A percentile compares a stretch with the other conserved stretches of the same genome.
Evolutionary conservation across 2,888 invertebrate species (phyloP).

Genomic region (Drosophila prostipennis): DNA sequence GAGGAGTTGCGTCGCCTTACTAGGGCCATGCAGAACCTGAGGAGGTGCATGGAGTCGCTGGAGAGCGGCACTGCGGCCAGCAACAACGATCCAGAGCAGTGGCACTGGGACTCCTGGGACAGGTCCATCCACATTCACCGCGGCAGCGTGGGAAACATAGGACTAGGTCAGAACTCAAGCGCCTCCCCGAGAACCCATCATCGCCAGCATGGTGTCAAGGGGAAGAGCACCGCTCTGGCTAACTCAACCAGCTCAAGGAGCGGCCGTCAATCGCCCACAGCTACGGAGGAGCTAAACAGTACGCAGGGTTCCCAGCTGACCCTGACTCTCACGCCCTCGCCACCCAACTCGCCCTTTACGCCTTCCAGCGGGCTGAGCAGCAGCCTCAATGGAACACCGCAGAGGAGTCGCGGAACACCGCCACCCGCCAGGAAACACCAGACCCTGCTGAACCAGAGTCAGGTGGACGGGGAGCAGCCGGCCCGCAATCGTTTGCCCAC

Average conservation of each 20-base stretch:
- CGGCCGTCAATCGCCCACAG: conserved; percentile 46
- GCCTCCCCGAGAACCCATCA: conserved; percentile 82
- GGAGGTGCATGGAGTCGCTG: conserved; percentile 86
- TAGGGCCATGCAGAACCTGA: conserved; percentile 93
- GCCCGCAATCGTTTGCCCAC: conserved; percentile 82
- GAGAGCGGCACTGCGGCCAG: conserved; percentile 40
- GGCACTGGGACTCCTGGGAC: conserved; percentile 99
- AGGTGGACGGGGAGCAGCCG: conserved; percentile 66
- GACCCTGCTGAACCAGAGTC: conserved; percentile 84
- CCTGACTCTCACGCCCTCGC: conserved; percentile 83
- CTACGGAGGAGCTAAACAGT: conserved; percentile 33
- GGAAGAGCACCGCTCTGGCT: conserved; percentile 25
- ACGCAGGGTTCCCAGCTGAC: conserved; percentile 72
- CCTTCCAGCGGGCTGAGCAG: conserved; percentile 56
- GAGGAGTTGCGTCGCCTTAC: conserved; percentile 93
- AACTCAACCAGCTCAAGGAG: conserved; percentile 53
- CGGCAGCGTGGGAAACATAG: conserved; percentile 82
- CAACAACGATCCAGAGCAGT: conserved; percentile 78
- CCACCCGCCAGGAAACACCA: conserved; percentile 91
- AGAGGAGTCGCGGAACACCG: conserved; percentile 86
- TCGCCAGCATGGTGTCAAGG: conserved; percentile 60
- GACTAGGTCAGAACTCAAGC: conserved; percentile 57
- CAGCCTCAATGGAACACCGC: conserved; percentile 80
- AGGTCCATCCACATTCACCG: conserved; percentile 85
- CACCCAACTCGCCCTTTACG: conserved; percentile 83